Conservation (phyloP, 1,140 invertebrate species). For the Theocolax elegans region DNA sequence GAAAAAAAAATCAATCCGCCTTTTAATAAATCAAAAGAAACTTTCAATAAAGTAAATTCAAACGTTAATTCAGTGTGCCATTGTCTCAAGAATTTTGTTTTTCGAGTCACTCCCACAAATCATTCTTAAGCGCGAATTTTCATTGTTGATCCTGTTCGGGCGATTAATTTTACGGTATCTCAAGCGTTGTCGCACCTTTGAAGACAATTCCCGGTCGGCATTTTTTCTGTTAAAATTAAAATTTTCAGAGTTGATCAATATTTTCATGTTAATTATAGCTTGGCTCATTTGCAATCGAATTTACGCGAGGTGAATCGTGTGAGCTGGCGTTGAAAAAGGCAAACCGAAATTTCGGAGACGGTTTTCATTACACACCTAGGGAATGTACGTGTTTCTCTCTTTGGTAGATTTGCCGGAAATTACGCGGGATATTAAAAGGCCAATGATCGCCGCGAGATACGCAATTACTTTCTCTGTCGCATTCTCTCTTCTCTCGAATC, state of each 20-base stretch:
- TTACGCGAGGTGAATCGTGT: too few species aligned
- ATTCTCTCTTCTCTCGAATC: slow-evolving; percentile 8
- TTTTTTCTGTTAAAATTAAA: slow-evolving; percentile 19
- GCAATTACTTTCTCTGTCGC: slow-evolving; percentile 24
- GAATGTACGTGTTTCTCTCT: background rate
- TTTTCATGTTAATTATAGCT: background rate
- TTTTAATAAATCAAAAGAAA: too few species aligned
- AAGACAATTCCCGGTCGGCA: slow-evolving; percentile 6
- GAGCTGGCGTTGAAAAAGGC: too few species aligned
- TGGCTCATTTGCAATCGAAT: slow-evolving; percentile 1
- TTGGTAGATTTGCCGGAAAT: slow-evolving; percentile 38
- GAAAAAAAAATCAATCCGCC: too few species aligned
- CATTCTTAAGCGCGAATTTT: too few species aligned
- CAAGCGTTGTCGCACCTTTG: background rate
- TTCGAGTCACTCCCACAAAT: too few species aligned
- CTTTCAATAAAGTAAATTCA: too few species aligned
- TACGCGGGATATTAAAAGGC: slow-evolving; percentile 39
- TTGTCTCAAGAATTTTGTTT: too few species aligned
- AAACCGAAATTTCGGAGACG: too few species aligned
- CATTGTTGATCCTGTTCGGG: slow-evolving; percentile 22
- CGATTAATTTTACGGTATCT: slow-evolving; percentile 15
- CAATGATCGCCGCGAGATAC: slow-evolving; percentile 22
- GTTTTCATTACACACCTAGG: slow-evolving; percentile 22
- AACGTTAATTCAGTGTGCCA: too few species aligned
- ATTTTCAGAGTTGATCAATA: background rate